Evolutionary conservation across 2,888 invertebrate species (phyloP).

Genomic region (Calameuta pallipes): DNA sequence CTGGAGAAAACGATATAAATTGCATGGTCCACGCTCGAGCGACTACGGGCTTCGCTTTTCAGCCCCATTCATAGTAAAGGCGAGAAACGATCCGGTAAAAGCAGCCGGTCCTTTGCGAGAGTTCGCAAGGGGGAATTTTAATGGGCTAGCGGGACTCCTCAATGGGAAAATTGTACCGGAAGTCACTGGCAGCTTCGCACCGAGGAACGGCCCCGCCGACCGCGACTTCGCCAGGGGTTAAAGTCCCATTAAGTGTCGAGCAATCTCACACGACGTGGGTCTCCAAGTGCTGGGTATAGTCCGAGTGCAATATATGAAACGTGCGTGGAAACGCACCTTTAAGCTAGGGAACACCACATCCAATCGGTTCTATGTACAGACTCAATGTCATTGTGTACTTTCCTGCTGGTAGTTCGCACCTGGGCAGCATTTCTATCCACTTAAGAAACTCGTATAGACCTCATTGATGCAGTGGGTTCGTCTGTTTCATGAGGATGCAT

Average conservation of each 20-base stretch:
- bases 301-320: neutral
- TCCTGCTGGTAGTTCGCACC: neutral
- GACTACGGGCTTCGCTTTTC: neutral
- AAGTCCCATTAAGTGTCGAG: constrained; percentile 54
- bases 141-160: constrained; percentile 32
- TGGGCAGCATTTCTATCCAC: neutral
- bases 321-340: neutral
- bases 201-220: constrained; percentile 28
- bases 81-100: constrained; percentile 2
- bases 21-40: neutral
- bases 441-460: neutral
- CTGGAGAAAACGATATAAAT: neutral
- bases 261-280: constrained; percentile 37
- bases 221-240: constrained; percentile 40
- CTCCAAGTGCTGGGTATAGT: neutral
- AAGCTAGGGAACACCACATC: neutral
- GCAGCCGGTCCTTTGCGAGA: neutral
- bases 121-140: constrained; percentile 27
- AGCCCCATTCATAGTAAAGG: neutral
- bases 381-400: neutral
- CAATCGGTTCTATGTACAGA: neutral
- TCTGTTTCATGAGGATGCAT: neutral
- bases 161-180: constrained; percentile 57
- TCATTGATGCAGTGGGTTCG: neutral
- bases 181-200: constrained; percentile 37